These are phyloP conservation scores for Babyrousa celebensis DNA, from an alignment of 2,797 vertebrate genomes.

Conservation along the genomic window DNA sequence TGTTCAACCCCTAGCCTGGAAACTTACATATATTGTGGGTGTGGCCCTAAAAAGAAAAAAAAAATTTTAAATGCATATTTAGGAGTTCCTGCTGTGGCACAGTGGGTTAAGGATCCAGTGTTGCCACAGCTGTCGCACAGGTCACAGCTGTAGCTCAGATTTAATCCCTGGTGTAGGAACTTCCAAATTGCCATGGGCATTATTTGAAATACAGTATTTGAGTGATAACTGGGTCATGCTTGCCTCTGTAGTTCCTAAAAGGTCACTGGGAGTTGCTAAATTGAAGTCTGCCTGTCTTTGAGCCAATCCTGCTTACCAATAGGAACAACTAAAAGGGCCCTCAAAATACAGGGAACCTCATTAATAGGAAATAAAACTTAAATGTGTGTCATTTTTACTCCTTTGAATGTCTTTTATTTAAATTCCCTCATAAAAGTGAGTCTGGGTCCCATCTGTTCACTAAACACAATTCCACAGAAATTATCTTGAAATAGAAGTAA, in stretches of 20 bases:
- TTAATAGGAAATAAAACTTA: neutral
- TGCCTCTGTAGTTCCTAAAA: neutral
- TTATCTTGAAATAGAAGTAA: neutral
- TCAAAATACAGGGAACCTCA: neutral
- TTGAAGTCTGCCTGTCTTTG: neutral
- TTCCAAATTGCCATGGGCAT: neutral
- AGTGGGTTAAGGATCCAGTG: too few species aligned
- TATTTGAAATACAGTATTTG: neutral
- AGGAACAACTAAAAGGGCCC: neutral
- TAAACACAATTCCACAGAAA: neutral
- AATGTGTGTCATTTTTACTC: neutral
- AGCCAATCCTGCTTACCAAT: neutral
- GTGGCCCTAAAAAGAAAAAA: too few species aligned
- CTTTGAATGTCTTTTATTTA: constrained; percentile 36
- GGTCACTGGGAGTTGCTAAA: neutral
- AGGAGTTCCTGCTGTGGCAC: too few species aligned
- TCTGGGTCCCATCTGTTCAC: neutral
- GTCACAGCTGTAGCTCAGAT: too few species aligned
- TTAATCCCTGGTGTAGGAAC: too few species aligned
- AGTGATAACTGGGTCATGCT: neutral
- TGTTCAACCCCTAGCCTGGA: too few species aligned
- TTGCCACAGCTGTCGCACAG: too few species aligned
- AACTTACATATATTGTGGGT: too few species aligned
- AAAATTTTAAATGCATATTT: too few species aligned
- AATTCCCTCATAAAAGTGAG: neutral